Evolutionary conservation across 2,888 invertebrate species (phyloP).

Genomic region (Maniola hyperantus): DNA sequence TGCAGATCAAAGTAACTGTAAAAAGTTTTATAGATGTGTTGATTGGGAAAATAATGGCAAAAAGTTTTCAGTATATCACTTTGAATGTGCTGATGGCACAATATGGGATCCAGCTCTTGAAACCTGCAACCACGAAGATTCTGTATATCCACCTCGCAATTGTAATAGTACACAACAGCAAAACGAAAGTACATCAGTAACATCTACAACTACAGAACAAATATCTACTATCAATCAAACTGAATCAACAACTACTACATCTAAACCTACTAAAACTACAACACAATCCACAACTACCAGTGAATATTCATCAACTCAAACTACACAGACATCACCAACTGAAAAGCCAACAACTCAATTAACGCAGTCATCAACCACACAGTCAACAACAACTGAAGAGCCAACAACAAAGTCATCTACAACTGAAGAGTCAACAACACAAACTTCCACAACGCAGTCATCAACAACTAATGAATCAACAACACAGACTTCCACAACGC

Average conservation of each 20-base stretch:
- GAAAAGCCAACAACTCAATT: slow-evolving; percentile 39
- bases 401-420: slow-evolving; percentile 38
- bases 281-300: slow-evolving; percentile 30
- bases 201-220: slow-evolving; percentile 41
- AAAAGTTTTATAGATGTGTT: slow-evolving; percentile 86
- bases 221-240: slow-evolving; percentile 33
- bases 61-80: slow-evolving; percentile 84
- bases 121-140: slow-evolving; percentile 86
- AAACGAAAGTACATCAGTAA: slow-evolving; percentile 47
- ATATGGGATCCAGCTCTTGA: slow-evolving; percentile 87
- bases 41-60: slow-evolving; percentile 82
- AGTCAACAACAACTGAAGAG: slow-evolving; percentile 38
- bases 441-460: slow-evolving; percentile 32
- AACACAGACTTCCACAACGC: slow-evolving; percentile 17
- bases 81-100: slow-evolving; percentile 86
- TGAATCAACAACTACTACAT: slow-evolving; percentile 33
- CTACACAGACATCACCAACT: slow-evolving; percentile 35
- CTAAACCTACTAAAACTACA: slow-evolving; percentile 37
- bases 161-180: slow-evolving; percentile 64
- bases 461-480: slow-evolving; percentile 28
- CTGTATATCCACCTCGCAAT: slow-evolving; percentile 83
- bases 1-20: slow-evolving; percentile 83
- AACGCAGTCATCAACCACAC: slow-evolving; percentile 27
- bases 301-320: slow-evolving; percentile 41
- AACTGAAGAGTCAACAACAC: slow-evolving; percentile 28